These are phyloP conservation scores for Drosophila trapezifrons DNA, from an alignment of 1,140 invertebrate species.

Conservation along the genomic window DNA sequence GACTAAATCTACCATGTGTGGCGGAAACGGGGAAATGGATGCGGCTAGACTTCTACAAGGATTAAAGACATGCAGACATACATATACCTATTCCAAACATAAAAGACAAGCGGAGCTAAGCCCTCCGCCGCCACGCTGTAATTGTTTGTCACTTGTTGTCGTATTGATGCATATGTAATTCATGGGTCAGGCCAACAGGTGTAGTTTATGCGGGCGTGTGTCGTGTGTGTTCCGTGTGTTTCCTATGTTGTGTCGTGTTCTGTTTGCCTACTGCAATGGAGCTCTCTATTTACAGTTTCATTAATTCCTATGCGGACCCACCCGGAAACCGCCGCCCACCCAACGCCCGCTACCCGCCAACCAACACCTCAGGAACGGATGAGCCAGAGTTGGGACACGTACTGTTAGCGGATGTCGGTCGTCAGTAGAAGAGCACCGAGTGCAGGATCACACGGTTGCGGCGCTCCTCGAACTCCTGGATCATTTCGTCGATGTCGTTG, in stretches of 20 bases:
- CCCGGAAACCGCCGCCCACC: not conserved
- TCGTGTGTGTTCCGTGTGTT: slow-evolving; percentile 9
- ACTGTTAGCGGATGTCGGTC: slow-evolving; percentile 42
- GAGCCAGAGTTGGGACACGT: slow-evolving; percentile 41
- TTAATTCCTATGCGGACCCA: slow-evolving; percentile 3
- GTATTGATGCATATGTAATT: slow-evolving; percentile 7
- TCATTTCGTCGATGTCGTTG: slow-evolving; percentile 98
- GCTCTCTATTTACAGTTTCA: slow-evolving; percentile 8
- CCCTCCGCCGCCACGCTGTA: slow-evolving; percentile 6
- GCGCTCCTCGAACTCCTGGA: slow-evolving; percentile 97
- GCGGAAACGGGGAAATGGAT: not conserved
- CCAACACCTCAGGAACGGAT: not conserved
- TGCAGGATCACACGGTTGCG: slow-evolving; percentile 95
- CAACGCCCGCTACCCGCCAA: slow-evolving; percentile 3
- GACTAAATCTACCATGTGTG: slow-evolving; percentile 6
- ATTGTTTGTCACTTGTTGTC: slow-evolving; percentile 5
- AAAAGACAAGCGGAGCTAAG: slow-evolving; percentile 6
- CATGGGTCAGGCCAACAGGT: slow-evolving; percentile 16
- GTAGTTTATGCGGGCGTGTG: slow-evolving; percentile 5
- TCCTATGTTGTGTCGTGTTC: not conserved
- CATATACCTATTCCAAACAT: slow-evolving; percentile 18
- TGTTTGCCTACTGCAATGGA: slow-evolving; percentile 4
- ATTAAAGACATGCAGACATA: slow-evolving; percentile 29
- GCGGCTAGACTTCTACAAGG: slow-evolving; percentile 11
- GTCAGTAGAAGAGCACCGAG: slow-evolving; percentile 96